A percentile compares a stretch with the other conserved stretches of the same genome.
phyloP scores from a whole-genome alignment of 2,113 vertebrate genomes.

The Bostrychus sinensis region DNA sequence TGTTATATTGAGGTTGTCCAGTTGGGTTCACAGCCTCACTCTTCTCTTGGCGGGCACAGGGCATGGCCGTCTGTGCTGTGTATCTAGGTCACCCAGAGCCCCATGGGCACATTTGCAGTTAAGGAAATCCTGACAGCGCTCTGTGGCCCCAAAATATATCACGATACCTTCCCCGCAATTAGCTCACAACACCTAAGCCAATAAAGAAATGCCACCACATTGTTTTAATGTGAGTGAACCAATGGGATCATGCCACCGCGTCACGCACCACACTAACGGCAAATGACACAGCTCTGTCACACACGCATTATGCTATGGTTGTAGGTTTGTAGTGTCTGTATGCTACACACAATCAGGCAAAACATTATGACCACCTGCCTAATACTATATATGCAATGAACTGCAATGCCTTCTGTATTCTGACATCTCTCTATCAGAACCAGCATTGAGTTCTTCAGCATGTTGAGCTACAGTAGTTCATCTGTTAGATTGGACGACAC shows the following conservation, averaged over 20 bases:
- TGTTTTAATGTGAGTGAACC: constrained; percentile 36
- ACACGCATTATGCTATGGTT: constrained; percentile 3
- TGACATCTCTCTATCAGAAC: too few species aligned
- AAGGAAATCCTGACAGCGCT: constrained; percentile 79
- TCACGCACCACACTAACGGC: constrained; percentile 26
- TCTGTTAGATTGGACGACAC: too few species aligned
- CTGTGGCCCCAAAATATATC: constrained; percentile 52
- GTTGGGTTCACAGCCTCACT: constrained; percentile 34
- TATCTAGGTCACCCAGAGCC: constrained; percentile 78
- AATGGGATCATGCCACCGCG: constrained; percentile 58
- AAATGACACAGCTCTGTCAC: constrained; percentile 39
- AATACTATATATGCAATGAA: too few species aligned
- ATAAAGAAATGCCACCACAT: constrained; percentile 61
- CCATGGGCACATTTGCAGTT: constrained; percentile 66
- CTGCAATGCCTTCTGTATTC: too few species aligned
- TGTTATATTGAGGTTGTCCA: constrained; percentile 48
- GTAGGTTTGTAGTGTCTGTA: background rate
- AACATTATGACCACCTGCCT: background rate
- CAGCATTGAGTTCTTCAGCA: too few species aligned
- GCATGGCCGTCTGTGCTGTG: constrained; percentile 54
- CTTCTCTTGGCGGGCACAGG: constrained; percentile 44
- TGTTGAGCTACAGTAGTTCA: too few species aligned
- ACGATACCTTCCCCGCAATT: constrained; percentile 44
- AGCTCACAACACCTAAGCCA: constrained; percentile 38
- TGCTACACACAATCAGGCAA: too few species aligned